Evolutionary conservation across 2,113 vertebrate species (phyloP).

Genomic region (Sclerurus mexicanus): DNA sequence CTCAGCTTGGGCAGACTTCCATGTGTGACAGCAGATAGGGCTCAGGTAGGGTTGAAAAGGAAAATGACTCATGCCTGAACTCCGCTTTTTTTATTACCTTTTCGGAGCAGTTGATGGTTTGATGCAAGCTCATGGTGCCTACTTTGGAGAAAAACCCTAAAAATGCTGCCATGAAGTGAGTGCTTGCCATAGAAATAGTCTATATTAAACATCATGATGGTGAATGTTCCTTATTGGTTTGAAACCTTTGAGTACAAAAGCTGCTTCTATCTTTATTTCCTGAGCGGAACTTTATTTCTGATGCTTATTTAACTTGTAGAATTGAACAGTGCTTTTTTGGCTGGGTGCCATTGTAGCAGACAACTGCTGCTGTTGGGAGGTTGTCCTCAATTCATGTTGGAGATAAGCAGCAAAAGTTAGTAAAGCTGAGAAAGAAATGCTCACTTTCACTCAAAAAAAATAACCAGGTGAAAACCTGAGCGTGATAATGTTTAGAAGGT

Average conservation of each 20-base stretch:
- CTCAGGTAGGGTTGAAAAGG: neutral
- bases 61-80: neutral
- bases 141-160: neutral
- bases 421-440: neutral
- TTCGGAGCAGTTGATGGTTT: neutral
- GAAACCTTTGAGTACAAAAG: neutral
- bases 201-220: neutral
- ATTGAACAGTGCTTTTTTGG: conserved; percentile 2
- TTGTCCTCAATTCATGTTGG: neutral
- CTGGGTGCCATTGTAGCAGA: neutral
- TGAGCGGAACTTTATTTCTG: neutral
- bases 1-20: neutral
- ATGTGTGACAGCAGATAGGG: neutral
- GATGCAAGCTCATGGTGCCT: neutral
- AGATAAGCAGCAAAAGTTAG: neutral
- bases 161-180: neutral
- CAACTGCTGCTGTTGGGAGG: neutral
- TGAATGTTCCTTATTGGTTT: neutral
- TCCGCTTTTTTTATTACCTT: neutral
- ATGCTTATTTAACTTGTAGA: neutral
- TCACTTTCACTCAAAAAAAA: neutral
- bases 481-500: neutral
- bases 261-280: neutral
- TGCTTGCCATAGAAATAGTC: neutral
- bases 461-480: neutral